Conservation (phyloP, 2,888 invertebrate genomes). For the Epinotia nisella region DNA sequence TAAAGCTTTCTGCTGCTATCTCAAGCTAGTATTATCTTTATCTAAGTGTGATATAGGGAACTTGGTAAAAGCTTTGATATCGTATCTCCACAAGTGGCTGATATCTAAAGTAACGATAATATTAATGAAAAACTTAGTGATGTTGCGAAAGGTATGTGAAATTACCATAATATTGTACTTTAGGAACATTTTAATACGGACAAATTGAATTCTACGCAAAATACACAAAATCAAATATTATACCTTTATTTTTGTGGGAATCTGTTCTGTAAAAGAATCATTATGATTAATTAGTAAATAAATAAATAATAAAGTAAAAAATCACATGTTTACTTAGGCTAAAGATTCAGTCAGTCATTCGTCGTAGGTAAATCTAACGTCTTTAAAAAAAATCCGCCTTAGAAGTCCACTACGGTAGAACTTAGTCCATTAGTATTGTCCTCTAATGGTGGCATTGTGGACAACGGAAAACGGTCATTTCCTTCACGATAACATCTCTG, state of each 20-base stretch:
- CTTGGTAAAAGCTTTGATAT: slow-evolving; percentile 78
- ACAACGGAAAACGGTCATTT: slow-evolving; percentile 84
- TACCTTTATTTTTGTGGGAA: no score
- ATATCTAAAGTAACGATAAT: slow-evolving; percentile 40
- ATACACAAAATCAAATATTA: background rate
- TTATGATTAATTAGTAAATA: no score
- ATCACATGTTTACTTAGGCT: background rate
- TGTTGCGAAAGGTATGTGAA: slow-evolving; percentile 14
- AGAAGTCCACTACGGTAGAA: slow-evolving; percentile 27
- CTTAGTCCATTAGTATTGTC: slow-evolving; percentile 79
- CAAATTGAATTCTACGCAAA: background rate
- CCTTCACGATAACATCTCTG: slow-evolving; percentile 83
- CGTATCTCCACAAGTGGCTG: slow-evolving; percentile 53
- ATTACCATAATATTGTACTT: background rate
- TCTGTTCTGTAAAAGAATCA: no score
- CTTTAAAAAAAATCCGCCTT: slow-evolving; percentile 9
- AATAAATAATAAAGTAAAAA: background rate
- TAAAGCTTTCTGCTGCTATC: slow-evolving; percentile 75
- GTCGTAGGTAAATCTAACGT: background rate
- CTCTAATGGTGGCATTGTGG: slow-evolving; percentile 79
- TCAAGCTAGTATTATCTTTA: slow-evolving; percentile 78
- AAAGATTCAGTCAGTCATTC: background rate
- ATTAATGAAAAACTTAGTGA: slow-evolving; percentile 38
- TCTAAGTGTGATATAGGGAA: slow-evolving; percentile 73
- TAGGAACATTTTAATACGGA: no score